Evolutionary conservation across 2,888 invertebrate species (phyloP), one percentile per base, ranked within the genome.

Genomic region (Eupithecia exiguata): DNA sequence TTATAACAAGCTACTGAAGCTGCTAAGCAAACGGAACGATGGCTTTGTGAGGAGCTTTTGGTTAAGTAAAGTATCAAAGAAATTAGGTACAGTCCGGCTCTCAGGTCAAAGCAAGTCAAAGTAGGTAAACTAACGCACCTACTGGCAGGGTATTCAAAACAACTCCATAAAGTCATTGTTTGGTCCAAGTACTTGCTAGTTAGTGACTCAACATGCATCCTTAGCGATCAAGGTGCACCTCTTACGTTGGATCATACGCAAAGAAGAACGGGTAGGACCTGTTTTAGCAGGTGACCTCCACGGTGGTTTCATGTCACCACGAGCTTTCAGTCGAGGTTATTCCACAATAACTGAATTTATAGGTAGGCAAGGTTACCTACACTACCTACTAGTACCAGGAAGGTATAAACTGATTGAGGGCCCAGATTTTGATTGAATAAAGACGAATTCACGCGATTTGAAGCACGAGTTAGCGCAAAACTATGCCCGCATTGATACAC

Each of bases 131-230:
- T 70, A 70, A 70, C 72, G 63, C 70, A 67, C 30, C 65, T 21
- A 66, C 66, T 14, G 25, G 21, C 66, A 43, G 14, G 65, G 72
- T 70, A 72, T 77, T 79, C 77, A 78, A 78, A 76, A 72, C 77
- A 76, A 67, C 71, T 74, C 68, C 70, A 71, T 79, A 72, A 68
- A 66, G 63, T 74, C 73, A 78, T 79, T 78, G 79, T 79, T 73
- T 58, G 35, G 66, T 65, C 43, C 65, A 40, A 49, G 62, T 74
- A 25, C 21, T 5, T 58, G 74, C 72, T 65, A 68, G 61, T 46
- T 38, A 61, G 73, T 79, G 78, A 76, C 74, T 79, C 79, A 79
- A 75, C 77, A 69, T 75, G 75, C 73, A 78, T 79, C 77, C 74
- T 77, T 75, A 21, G 25, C 16, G 67, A 71, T 70, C 78, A 77